Conservation (phyloP, 2,888 invertebrate genomes). For the Sesia bembeciformis region DNA sequence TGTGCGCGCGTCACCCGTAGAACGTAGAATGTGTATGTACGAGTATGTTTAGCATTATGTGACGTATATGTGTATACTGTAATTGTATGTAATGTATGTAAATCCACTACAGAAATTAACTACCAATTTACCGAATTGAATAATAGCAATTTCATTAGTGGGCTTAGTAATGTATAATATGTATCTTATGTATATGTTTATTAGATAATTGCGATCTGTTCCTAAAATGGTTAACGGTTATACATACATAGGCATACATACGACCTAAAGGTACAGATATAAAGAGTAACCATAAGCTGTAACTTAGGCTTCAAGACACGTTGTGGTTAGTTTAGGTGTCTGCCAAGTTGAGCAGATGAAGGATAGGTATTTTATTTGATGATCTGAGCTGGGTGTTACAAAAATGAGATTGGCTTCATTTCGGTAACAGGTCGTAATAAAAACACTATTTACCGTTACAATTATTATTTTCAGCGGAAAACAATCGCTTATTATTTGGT, state of each 20-base stretch:
- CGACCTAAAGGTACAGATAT: too few relatives aligned
- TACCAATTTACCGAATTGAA: neutral
- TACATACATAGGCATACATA: neutral
- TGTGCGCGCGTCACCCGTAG: too few relatives aligned
- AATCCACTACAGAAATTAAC: neutral
- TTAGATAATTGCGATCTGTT: conserved; percentile 69
- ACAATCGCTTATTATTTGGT: conserved; percentile 55
- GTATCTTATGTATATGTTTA: conserved; percentile 23
- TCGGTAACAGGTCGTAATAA: conserved; percentile 73
- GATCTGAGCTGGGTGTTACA: conserved; percentile 72
- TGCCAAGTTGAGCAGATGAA: conserved; percentile 24
- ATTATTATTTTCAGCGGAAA: conserved; percentile 39
- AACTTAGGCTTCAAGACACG: neutral
- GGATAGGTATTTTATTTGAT: conserved; percentile 21
- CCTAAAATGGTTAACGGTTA: conserved; percentile 51
- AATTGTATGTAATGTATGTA: neutral
- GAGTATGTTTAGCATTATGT: too few relatives aligned
- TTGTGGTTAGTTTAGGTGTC: neutral
- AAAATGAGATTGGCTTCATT: conserved; percentile 65
- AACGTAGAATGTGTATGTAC: too few relatives aligned
- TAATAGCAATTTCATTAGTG: neutral
- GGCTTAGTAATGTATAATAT: neutral
- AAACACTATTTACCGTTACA: conserved; percentile 31
- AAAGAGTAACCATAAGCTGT: neutral
- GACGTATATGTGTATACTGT: neutral